Conservation (phyloP, 30 jellyfish, hydroid and myxozoan genomes). For the Clytia hemisphaerica region DNA sequence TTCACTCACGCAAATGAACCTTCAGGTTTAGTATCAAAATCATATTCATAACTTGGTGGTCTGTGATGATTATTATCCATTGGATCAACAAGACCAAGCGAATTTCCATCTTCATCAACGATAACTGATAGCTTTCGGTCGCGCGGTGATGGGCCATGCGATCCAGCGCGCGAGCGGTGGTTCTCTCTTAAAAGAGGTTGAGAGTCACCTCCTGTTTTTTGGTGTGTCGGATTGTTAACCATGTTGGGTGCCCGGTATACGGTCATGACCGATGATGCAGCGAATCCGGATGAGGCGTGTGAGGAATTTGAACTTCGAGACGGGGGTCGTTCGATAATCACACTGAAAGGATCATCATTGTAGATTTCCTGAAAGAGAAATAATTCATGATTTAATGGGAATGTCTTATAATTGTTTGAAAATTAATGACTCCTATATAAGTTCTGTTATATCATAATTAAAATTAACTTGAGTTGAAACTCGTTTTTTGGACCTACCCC, state of each 20-base stretch:
- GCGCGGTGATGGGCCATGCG: background rate
- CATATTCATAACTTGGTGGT: slow-evolving; percentile 35
- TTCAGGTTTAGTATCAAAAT: no score
- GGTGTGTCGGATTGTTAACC: no score
- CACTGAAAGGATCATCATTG: slow-evolving; percentile 14
- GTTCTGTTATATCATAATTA: no score
- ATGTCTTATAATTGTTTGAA: no score
- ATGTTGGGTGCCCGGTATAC: background rate
- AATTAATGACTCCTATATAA: no score
- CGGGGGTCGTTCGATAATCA: background rate
- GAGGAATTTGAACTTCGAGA: slow-evolving; percentile 17
- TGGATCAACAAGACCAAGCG: background rate
- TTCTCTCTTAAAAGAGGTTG: background rate
- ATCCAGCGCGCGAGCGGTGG: slow-evolving; percentile 3
- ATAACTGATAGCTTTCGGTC: slow-evolving; percentile 7
- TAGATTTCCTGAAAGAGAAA: background rate
- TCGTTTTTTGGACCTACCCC: no score
- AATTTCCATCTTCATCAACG: slow-evolving; percentile 9
- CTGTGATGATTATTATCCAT: slow-evolving; percentile 4
- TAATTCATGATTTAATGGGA: no score
- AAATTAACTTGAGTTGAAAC: no score
- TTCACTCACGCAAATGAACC: no score
- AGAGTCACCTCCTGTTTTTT: no score
- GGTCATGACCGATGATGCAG: slow-evolving; percentile 36
- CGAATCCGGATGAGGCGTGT: slow-evolving; percentile 16